Evolutionary conservation across 2,797 vertebrate genomes (phyloP).

Genomic region (Austrolebias charrua): DNA sequence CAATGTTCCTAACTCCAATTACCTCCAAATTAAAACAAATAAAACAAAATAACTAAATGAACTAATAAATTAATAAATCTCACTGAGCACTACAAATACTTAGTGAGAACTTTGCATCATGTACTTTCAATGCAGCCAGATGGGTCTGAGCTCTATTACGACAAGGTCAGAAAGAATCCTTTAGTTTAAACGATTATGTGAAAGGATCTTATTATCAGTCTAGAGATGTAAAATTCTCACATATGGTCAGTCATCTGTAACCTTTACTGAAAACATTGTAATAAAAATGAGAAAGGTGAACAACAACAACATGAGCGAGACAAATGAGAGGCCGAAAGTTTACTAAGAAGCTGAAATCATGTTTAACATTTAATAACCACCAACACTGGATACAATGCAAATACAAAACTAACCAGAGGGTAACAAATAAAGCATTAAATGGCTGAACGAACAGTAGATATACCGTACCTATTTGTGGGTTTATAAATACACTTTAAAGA

Average conservation of each 20-base stretch:
- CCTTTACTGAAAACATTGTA: not conserved
- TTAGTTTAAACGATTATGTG: not conserved
- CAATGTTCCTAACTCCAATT: too few relatives aligned
- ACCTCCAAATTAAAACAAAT: too few relatives aligned
- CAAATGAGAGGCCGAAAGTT: not conserved
- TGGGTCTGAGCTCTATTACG: not conserved
- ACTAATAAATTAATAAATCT: too few relatives aligned
- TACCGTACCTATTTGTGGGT: not conserved
- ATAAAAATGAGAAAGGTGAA: not conserved
- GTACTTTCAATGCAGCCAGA: too few relatives aligned
- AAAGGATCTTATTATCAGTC: not conserved
- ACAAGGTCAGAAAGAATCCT: not conserved
- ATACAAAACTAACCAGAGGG: not conserved
- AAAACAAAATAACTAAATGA: too few relatives aligned
- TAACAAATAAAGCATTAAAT: not conserved
- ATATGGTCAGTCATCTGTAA: not conserved
- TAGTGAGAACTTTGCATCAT: too few relatives aligned
- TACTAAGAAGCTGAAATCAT: not conserved
- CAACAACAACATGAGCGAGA: not conserved
- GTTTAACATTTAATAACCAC: not conserved
- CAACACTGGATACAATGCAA: not conserved
- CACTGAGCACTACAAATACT: too few relatives aligned
- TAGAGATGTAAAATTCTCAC: slow-evolving; percentile 4
- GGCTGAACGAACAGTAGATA: too few relatives aligned
- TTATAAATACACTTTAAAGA: not conserved